A percentile compares a stretch with the other conserved stretches of the same genome.
phyloP scores from a whole-genome alignment of 2,113 vertebrate species.

The Xenopus laevis region DNA sequence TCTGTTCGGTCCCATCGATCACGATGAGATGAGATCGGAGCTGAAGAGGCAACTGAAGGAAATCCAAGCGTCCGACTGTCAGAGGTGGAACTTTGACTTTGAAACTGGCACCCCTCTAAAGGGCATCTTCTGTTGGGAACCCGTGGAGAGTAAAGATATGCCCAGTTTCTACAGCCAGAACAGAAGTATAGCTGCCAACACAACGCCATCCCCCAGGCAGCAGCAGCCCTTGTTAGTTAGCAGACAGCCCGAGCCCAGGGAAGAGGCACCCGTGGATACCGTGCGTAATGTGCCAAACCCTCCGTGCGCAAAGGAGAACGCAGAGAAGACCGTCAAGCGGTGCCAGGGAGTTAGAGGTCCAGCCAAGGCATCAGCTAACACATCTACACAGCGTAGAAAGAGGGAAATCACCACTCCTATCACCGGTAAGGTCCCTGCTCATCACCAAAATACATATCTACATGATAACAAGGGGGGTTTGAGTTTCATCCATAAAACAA shows the following conservation, averaged over 20 bases:
- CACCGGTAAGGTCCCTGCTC: conserved; percentile 11
- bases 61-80: conserved; percentile 39
- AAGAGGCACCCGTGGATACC: not conserved
- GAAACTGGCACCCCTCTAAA: conserved; percentile 29
- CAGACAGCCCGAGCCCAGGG: not conserved
- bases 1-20: conserved; percentile 40
- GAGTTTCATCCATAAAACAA: not conserved
- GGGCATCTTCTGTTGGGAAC: conserved; percentile 35
- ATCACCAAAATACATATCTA: not conserved
- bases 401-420: conserved; percentile 18
- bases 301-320: conserved; percentile 23
- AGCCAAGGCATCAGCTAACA: not conserved
- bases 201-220: not conserved
- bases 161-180: conserved; percentile 35
- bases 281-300: not conserved
- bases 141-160: conserved; percentile 24
- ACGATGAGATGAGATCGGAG: conserved; percentile 35
- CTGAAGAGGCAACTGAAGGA: conserved; percentile 38
- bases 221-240: not conserved
- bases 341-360: conserved; percentile 29
- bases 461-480: not conserved
- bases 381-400: conserved; percentile 1
- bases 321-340: conserved; percentile 16
- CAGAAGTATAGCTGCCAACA: not conserved
- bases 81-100: conserved; percentile 44